Evolutionary conservation across 2,113 vertebrate genomes (phyloP).

Genomic region (Fukomys damarensis): DNA sequence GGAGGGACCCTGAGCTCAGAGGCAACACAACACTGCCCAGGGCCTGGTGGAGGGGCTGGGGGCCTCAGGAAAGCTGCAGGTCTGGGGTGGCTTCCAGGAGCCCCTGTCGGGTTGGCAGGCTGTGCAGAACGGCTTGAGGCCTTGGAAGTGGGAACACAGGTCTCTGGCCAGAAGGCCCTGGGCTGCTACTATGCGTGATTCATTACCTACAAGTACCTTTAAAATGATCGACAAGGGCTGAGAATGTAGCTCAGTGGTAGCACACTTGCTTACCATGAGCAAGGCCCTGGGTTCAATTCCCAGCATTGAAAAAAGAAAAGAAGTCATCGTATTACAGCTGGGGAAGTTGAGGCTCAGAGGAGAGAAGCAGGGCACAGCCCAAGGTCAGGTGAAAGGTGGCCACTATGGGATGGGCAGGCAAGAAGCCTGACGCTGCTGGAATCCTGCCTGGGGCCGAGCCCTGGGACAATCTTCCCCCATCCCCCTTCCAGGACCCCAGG

Average conservation of each 20-base stretch:
- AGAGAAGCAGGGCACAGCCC: not conserved
- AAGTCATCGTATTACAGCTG: rapidly evolving
- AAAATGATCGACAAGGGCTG: not conserved
- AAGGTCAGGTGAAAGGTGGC: not conserved
- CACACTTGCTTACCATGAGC: not conserved
- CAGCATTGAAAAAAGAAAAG: not conserved
- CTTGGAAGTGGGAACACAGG: not conserved
- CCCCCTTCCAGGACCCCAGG: slow-evolving; percentile 67
- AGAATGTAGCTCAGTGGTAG: not conserved
- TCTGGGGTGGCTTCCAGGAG: not conserved
- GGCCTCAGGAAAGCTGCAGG: not conserved
- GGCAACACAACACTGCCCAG: no score
- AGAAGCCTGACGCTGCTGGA: not conserved
- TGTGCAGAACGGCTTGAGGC: not conserved
- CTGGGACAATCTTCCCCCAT: not conserved
- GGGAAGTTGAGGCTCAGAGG: not conserved
- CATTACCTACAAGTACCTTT: not conserved
- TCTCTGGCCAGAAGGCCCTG: not conserved
- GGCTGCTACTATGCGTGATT: not conserved
- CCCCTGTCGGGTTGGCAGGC: not conserved
- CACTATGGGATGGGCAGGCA: not conserved
- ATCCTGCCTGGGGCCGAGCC: slow-evolving; percentile 64
- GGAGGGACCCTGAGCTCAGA: not conserved
- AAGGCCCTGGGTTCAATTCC: not conserved
- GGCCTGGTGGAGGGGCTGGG: not conserved